A percentile compares a stretch with the other conserved stretches of the same genome.
phyloP scores from a whole-genome alignment of 1,140 invertebrate species.

The Scaptomyza montana region DNA sequence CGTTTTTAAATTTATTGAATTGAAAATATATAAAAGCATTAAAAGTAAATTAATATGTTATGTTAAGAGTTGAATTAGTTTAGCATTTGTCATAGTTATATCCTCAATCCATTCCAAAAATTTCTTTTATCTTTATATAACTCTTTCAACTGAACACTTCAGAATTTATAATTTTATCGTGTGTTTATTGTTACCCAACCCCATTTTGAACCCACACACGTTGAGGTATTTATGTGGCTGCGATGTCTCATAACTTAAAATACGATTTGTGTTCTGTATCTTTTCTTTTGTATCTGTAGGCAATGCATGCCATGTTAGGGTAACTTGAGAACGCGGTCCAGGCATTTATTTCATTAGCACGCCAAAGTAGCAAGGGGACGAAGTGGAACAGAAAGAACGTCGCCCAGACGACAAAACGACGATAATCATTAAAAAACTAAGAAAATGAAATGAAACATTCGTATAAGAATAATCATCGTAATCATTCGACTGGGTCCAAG shows the following conservation, averaged over 20 bases:
- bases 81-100: too few relatives aligned
- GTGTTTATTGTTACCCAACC: conserved; percentile 1
- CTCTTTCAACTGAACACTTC: conserved; percentile 14
- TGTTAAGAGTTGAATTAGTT: too few relatives aligned
- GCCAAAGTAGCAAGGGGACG: conserved; percentile 39
- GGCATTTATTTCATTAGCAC: conserved; percentile 81
- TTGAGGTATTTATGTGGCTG: conserved; percentile 72
- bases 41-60: too few relatives aligned
- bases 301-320: conserved; percentile 62
- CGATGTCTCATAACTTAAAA: conserved; percentile 64
- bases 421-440: conserved; percentile 66
- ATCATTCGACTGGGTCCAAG: conserved; percentile 36
- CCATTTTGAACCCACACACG: conserved; percentile 68
- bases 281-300: conserved; percentile 34
- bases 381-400: background rate
- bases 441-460: conserved; percentile 34
- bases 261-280: conserved; percentile 54
- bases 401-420: conserved; percentile 24
- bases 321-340: conserved; percentile 75
- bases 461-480: conserved; percentile 54
- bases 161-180: background rate
- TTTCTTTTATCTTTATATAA: conserved; percentile 1
- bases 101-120: background rate
- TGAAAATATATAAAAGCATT: too few relatives aligned
- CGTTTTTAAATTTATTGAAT: too few relatives aligned